Percentiles rank a stretch among this genome's conserved stretches.
Conservation (phyloP, 2,113 vertebrate species). For the Saccopteryx leptura region DNA sequence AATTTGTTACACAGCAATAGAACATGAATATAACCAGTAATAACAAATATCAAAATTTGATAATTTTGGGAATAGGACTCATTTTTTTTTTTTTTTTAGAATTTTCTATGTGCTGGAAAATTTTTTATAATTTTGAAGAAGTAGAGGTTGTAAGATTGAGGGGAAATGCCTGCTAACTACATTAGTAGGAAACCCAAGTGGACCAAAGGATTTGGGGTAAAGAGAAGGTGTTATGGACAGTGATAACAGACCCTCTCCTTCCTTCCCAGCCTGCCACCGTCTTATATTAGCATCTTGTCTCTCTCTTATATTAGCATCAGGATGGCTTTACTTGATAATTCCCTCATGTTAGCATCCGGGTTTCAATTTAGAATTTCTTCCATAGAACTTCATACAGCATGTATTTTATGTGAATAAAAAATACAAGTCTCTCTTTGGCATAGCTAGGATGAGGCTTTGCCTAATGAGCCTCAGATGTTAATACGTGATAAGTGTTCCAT, state of each 20-base stretch:
- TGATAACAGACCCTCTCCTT: background rate
- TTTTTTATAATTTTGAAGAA: background rate
- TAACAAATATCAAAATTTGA: background rate
- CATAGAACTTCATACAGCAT: background rate
- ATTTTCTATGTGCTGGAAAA: background rate
- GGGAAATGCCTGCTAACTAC: background rate
- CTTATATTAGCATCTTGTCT: background rate
- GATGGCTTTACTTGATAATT: background rate
- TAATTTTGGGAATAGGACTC: background rate
- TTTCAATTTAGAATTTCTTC: slow-evolving; percentile 30
- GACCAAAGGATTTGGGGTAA: background rate
- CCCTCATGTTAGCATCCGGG: background rate
- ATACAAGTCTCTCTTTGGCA: background rate
- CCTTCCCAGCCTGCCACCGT: accelerated
- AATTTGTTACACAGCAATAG: background rate
- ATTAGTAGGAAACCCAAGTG: background rate
- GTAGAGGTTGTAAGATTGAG: background rate
- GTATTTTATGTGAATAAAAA: background rate
- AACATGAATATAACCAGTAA: background rate
- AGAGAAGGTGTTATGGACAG: background rate
- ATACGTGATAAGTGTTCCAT: slow-evolving; percentile 6
- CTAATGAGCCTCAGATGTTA: slow-evolving; percentile 55
- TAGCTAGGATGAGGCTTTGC: background rate
- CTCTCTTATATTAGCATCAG: background rate
- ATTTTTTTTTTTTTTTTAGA: background rate